Evolutionary conservation across 2,797 vertebrate genomes (phyloP).

Genomic region (Scleropages formosus): DNA sequence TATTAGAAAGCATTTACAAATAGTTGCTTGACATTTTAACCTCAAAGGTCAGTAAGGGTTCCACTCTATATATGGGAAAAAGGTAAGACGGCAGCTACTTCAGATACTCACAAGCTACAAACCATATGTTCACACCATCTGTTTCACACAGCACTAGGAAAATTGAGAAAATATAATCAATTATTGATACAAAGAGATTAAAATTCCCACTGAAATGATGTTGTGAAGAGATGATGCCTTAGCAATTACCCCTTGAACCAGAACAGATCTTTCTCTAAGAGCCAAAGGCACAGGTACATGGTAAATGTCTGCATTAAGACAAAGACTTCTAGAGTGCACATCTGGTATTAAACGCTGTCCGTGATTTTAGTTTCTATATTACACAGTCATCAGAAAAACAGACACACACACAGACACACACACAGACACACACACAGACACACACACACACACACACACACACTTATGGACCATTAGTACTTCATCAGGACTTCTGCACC

Average conservation of each 20-base stretch:
- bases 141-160: constrained; percentile 48
- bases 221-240: constrained; percentile 26
- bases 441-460: no score
- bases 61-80: constrained; percentile 35
- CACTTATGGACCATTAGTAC: no score
- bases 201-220: constrained; percentile 40
- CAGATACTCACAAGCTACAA: constrained; percentile 60
- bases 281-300: constrained; percentile 50
- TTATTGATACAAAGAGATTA: constrained; percentile 47
- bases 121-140: constrained; percentile 73
- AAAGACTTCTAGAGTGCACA: not conserved
- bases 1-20: not conserved
- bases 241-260: constrained; percentile 12
- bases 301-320: not conserved
- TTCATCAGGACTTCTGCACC: no score
- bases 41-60: constrained; percentile 36
- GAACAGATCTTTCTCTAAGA: constrained; percentile 18
- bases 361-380: no score
- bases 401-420: no score
- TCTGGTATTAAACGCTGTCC: no score
- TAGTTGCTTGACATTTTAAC: constrained; percentile 14
- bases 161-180: constrained; percentile 41
- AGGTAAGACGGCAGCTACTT: constrained; percentile 44
- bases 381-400: no score
- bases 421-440: no score